Base-by-base conservation (phyloP, 2,888 invertebrate species). In the Cheilosia impressa region DNA sequence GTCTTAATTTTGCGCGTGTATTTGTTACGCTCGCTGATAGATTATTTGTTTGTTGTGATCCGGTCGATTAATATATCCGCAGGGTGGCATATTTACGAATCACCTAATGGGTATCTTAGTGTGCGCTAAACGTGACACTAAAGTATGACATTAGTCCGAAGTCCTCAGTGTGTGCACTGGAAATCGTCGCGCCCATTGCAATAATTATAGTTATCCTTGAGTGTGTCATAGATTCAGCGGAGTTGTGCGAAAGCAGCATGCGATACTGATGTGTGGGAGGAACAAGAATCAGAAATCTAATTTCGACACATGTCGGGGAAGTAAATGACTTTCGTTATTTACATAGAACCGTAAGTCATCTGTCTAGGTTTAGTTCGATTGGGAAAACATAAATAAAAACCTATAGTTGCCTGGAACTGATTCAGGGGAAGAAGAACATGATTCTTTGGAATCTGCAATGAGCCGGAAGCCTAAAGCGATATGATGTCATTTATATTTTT, bases 41-140 rank as follows among this genome's bases (percentile, higher is more conserved):
- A 62, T 80, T 62, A 38, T 66, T 60, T 79, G 31, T 45, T 73
- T 60, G 38, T 41, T 45, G 22, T 19, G 22, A 38, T 22, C 22
- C 2, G 17, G 45, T 60, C 50, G 71, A 62, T 53, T 55, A 73
- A 60, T 52, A 15, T 55, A 55, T 34, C 65, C 41, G 1, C 34
- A 57, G 73, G 55, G 53, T 63, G 62, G 62, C 22, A 7, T 17
- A 22, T 17, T 41, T 52, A 63, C 34, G 53, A 17, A 31, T 27
- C 55, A 43, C 10, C 58, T 76, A 62, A 68, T 62, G 45, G 68
- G 34, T 1, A 4, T 38, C 60, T 24, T 45, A 58, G 52, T n/a
- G 66, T n/a, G 57, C 19, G 19, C 15, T 19, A 65, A 57, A 57
- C 58, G 58, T 31, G 66, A 52, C 65, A 65, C 31, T 58, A 27